Evolutionary conservation across 2,888 invertebrate species (phyloP).

Genomic region (Pecten maximus): DNA sequence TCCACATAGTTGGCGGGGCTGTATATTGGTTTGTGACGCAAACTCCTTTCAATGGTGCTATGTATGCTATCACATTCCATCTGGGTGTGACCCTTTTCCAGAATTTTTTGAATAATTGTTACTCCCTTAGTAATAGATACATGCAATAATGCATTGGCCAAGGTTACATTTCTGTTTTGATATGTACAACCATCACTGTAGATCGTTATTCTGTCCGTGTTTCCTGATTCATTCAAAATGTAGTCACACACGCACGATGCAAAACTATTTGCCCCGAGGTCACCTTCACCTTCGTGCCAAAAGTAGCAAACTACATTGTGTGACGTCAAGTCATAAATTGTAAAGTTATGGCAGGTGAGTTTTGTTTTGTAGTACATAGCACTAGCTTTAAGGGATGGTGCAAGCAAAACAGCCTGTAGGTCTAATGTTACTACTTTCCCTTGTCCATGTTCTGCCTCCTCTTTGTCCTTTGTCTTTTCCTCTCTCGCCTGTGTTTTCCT

Average conservation of each 20-base stretch:
- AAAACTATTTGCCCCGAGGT: conserved; percentile 45
- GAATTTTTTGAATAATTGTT: conserved; percentile 54
- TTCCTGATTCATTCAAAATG: background rate
- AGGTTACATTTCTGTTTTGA: conserved; percentile 56
- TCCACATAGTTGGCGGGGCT: conserved; percentile 53
- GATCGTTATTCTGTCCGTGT: conserved; percentile 39
- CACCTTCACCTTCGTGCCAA: conserved; percentile 58
- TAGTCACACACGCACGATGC: conserved; percentile 49
- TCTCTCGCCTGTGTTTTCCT: background rate
- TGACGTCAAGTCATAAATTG: conserved; percentile 45
- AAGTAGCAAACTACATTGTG: conserved; percentile 54
- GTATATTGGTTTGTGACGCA: conserved; percentile 49
- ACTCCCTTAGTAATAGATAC: conserved; percentile 44
- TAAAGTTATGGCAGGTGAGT: conserved; percentile 54
- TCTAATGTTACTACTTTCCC: conserved; percentile 47
- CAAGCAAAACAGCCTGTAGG: conserved; percentile 53
- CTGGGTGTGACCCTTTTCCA: conserved; percentile 59
- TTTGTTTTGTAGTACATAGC: conserved; percentile 57
- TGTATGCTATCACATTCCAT: conserved; percentile 60
- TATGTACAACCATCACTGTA: conserved; percentile 57
- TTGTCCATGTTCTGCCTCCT: background rate
- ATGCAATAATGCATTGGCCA: conserved; percentile 53
- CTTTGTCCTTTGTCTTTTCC: background rate
- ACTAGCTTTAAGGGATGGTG: conserved; percentile 53
- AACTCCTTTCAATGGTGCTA: conserved; percentile 53